Evolutionary conservation across 1,140 invertebrate genomes (phyloP), one percentile per base, ranked within the genome.

Genomic region (Hycleus cichorii): DNA sequence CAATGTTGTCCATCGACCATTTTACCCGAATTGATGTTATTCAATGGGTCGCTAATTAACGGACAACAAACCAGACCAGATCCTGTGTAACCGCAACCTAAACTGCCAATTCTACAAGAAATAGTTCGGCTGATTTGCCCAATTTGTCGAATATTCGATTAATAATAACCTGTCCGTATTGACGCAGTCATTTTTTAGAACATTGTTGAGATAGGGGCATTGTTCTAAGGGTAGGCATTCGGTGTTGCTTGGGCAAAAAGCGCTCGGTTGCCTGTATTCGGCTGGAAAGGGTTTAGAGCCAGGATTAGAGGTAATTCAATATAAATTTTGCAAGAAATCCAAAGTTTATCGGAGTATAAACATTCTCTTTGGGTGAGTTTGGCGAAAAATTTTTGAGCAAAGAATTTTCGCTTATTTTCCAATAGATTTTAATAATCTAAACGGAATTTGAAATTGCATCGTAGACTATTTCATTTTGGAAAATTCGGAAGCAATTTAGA

Each of bases 21-120:
- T 47, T 64, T 68, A 24, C 58, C 57, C 5, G 59, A 44, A 32
- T 55, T 58, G 25, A 39, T 47, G 47, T 39, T 57, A 26, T 32
- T 43, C 11, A 40, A 11, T 54, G 18, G n/a, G 40, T 56, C 42
- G 44, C 12, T 58, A 18, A 57, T 27, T 54, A 61, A 59, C 1
- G 76, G 76, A 63, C 76, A 77, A 62, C 76, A 77, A 5, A 77
- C 68, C 25, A 74, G 32, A 32, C 74, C 72, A 0, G 63, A 66
- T 8, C 74, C 73, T 62, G 62, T 60, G 62, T 70, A 77, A 7
- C 76, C 76, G 57, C 76, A 77, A 24, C 71, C 69, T 39, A 77
- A 58, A 26, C 66, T 65, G 9, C 60, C 62, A 48, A 76, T 66
- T 49, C 74, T 76, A 51, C 38, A 63, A 61, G 45, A 42, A 48